Conservation (phyloP, 1,140 invertebrate genomes). For the Ptiloglossa arizonensis region DNA sequence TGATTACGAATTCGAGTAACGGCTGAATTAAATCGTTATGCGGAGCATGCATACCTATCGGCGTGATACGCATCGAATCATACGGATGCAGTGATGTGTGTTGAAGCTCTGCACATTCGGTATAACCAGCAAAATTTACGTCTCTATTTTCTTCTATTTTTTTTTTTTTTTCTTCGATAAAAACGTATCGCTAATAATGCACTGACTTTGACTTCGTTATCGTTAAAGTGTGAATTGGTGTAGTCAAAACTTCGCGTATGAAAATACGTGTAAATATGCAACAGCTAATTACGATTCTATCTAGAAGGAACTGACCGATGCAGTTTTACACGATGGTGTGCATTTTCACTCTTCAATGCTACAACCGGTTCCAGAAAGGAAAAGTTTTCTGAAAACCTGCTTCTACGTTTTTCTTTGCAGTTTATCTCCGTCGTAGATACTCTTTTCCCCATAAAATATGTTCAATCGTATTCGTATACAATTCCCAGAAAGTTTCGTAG, state of each 20-base stretch:
- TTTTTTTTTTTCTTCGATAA: too few species aligned
- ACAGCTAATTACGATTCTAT: neutral
- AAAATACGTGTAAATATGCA: neutral
- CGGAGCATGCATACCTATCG: conserved; percentile 39
- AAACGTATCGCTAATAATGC: neutral
- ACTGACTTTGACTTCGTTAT: neutral
- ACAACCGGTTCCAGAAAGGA: neutral
- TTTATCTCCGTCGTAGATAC: neutral
- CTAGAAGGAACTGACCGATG: neutral
- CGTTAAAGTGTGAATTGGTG: neutral
- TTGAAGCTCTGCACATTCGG: neutral
- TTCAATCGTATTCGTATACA: conserved; percentile 6
- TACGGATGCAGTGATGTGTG: conserved; percentile 27
- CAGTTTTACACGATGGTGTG: neutral
- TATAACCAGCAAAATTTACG: neutral
- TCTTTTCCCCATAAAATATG: conserved; percentile 11
- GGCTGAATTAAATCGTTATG: conserved; percentile 42
- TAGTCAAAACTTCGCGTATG: too few species aligned
- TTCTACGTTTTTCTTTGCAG: neutral
- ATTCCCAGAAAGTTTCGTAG: conserved; percentile 31
- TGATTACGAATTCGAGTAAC: conserved; percentile 44
- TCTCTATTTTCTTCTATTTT: neutral
- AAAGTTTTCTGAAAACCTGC: neutral
- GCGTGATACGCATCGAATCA: conserved; percentile 49
- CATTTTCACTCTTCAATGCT: too few species aligned